These are phyloP conservation scores for Limnephilus marmoratus DNA, from an alignment of 2,888 invertebrate species.

Conservation along the genomic window DNA sequence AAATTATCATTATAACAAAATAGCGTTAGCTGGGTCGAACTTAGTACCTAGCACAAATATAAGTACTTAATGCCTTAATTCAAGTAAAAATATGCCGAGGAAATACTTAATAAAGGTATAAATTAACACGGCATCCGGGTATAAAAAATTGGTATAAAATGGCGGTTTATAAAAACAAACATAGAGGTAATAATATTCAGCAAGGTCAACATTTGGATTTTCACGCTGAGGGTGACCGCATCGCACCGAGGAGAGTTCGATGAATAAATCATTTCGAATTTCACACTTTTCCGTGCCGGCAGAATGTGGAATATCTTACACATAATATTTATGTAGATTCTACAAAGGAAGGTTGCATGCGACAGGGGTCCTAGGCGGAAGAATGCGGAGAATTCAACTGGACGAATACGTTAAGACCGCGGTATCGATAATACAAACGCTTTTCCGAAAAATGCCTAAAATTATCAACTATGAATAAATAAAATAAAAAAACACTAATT, in stretches of 20 bases:
- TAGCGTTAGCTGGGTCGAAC: not conserved
- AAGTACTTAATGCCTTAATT: too few species aligned
- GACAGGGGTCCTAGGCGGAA: not conserved
- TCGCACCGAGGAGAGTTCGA: not conserved
- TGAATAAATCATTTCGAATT: constrained; percentile 16
- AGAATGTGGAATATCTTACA: not conserved
- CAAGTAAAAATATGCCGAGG: not conserved
- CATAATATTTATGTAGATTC: not conserved
- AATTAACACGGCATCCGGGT: not conserved
- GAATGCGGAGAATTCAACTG: not conserved
- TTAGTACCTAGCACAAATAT: not conserved
- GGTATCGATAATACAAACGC: not conserved
- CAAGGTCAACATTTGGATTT: not conserved
- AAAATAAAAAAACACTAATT: not conserved
- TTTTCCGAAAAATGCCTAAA: not conserved
- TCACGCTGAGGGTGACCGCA: not conserved
- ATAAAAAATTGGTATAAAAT: not conserved
- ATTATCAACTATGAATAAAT: not conserved
- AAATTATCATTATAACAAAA: not conserved
- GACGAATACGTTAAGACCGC: not conserved
- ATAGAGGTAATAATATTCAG: not conserved
- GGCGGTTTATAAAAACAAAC: not conserved
- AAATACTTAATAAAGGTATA: not conserved
- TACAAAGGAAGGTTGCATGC: not conserved
- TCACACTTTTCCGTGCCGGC: not conserved